These are phyloP conservation scores for Heliangelus exortis DNA, from an alignment of 2,797 vertebrate genomes.

Conservation along the genomic window DNA sequence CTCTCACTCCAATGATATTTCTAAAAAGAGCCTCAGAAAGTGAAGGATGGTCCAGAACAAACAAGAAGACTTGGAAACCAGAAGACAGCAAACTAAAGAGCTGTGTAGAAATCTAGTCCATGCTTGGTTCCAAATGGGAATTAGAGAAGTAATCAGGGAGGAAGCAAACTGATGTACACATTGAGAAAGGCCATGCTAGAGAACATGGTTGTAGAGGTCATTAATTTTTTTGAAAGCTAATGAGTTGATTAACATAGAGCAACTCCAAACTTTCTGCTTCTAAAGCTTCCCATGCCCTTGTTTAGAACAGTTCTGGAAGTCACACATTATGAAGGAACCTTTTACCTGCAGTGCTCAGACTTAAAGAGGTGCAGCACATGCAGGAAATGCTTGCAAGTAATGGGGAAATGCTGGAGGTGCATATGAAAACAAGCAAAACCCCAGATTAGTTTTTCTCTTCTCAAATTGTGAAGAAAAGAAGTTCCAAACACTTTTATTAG, in stretches of 20 bases:
- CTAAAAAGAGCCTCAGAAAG: background rate
- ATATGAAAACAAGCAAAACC: background rate
- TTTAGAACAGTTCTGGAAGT: background rate
- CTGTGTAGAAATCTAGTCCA: background rate
- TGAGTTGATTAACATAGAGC: background rate
- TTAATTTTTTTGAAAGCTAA: constrained; percentile 1
- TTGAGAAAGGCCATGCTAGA: background rate
- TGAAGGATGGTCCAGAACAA: background rate
- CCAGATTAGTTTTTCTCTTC: background rate
- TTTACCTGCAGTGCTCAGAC: background rate
- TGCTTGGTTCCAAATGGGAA: background rate
- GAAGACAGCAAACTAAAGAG: background rate
- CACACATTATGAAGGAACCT: background rate
- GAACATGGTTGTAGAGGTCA: background rate
- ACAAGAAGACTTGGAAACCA: background rate
- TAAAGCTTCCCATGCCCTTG: background rate
- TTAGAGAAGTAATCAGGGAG: background rate
- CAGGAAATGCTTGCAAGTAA: background rate
- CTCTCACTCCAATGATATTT: background rate
- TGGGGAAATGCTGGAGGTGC: background rate
- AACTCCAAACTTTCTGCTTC: background rate
- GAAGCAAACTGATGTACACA: background rate
- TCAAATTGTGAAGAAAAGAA: background rate
- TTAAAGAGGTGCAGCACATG: background rate
- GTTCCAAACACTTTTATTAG: background rate